Evolutionary conservation across 2,797 vertebrate species (phyloP).

Genomic region (Eospalax fontanierii): DNA sequence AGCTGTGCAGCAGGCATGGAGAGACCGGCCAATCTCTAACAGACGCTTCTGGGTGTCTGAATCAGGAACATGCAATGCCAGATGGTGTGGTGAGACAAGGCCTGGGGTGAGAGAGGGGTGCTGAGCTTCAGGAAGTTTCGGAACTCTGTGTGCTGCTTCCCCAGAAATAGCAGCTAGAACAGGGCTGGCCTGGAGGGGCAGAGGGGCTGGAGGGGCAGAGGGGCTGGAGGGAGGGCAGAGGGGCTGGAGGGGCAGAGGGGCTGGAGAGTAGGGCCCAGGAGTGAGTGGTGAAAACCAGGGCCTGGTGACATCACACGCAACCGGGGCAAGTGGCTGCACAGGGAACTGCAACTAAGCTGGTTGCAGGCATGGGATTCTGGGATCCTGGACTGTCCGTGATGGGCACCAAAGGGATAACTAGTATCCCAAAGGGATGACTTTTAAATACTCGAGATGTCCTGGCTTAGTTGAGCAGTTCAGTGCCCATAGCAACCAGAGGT

Average conservation of each 20-base stretch:
- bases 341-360: not conserved
- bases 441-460: not conserved
- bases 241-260: not conserved
- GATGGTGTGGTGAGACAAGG: not conserved
- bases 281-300: not conserved
- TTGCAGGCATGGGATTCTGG: not conserved
- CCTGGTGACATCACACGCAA: not conserved
- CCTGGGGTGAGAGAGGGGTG: not conserved
- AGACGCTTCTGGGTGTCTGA: not conserved
- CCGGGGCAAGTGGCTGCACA: not conserved
- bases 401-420: not conserved
- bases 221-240: not conserved
- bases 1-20: not conserved
- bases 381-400: not conserved
- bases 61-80: not conserved
- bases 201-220: not conserved
- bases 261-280: not conserved
- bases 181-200: not conserved
- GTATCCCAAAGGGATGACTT: not conserved
- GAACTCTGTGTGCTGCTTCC: not conserved
- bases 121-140: not conserved
- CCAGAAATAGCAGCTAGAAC: not conserved
- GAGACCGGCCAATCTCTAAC: not conserved
- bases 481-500: slow-evolving; percentile 11
- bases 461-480: not conserved